A percentile compares a stretch with the other conserved stretches of the same genome.
Conservation (phyloP, 2,888 invertebrate species). For the Dinocampus coccinellae region DNA sequence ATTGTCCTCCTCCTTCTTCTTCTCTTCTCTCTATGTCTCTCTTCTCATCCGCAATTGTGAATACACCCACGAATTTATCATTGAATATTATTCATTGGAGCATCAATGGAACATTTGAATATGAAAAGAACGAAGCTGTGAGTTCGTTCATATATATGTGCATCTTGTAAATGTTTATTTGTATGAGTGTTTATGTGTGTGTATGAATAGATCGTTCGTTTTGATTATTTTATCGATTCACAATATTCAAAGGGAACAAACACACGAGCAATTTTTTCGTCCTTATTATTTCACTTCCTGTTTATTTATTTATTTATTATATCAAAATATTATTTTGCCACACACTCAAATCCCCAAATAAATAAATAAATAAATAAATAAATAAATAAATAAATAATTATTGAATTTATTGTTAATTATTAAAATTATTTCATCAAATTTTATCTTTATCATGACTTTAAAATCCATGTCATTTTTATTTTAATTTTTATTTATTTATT, state of each 20-base stretch:
- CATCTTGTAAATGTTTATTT: neutral
- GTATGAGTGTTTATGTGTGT: neutral
- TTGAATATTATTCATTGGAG: constrained; percentile 69
- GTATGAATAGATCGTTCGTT: constrained; percentile 60
- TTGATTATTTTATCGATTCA: constrained; percentile 70
- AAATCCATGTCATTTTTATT: too few relatives aligned
- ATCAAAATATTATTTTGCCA: too few relatives aligned
- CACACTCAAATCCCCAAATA: too few relatives aligned
- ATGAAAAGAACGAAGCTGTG: constrained; percentile 66
- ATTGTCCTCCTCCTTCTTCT: too few relatives aligned
- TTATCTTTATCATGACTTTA: too few relatives aligned
- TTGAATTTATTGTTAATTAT: too few relatives aligned
- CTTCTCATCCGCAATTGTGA: constrained; percentile 65
- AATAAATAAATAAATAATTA: too few relatives aligned
- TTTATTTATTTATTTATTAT: constrained; percentile 26
- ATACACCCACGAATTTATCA: constrained; percentile 70
- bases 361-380: too few relatives aligned
- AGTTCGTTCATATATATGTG: neutral
- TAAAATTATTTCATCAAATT: too few relatives aligned
- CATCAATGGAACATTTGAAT: constrained; percentile 69
- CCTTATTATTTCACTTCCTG: constrained; percentile 62
- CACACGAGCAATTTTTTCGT: constrained; percentile 64
- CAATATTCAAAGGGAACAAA: constrained; percentile 64
- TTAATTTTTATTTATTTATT: constrained; percentile 5
- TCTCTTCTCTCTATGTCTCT: too few relatives aligned